phyloP scores from a whole-genome alignment of 2,797 vertebrate genomes.

The Trematomus bernacchii region DNA sequence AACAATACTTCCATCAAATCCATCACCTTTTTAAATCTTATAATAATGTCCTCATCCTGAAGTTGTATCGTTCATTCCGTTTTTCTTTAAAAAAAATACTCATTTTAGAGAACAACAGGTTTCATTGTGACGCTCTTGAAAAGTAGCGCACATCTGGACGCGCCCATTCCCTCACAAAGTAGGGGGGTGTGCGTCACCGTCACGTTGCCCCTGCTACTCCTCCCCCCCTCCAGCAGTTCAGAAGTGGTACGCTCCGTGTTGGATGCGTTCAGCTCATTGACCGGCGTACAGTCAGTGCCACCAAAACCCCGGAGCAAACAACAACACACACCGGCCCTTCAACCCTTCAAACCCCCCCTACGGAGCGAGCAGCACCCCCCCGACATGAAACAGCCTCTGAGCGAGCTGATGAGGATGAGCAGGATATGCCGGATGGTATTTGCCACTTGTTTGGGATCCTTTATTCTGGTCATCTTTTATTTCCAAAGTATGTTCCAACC shows the following conservation, averaged over 20 bases:
- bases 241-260: conserved; percentile 77
- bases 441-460: conserved; percentile 97
- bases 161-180: conserved; percentile 56
- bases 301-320: conserved; percentile 49
- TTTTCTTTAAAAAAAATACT: too few species aligned
- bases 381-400: conserved; percentile 94
- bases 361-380: conserved; percentile 44
- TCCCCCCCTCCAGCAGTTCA: conserved; percentile 34
- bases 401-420: conserved; percentile 97
- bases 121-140: not conserved
- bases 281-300: conserved; percentile 76
- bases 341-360: not conserved
- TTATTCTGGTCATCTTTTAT: conserved; percentile 99
- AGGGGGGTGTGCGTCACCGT: conserved; percentile 11
- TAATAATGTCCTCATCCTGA: too few species aligned
- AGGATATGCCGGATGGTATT: conserved; percentile 96
- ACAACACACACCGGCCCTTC: conserved; percentile 48
- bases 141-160: conserved; percentile 57
- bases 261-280: conserved; percentile 72
- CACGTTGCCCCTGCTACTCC: not conserved
- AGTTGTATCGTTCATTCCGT: too few species aligned
- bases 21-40: too few species aligned
- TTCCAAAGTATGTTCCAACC: conserved; percentile 99
- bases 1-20: too few species aligned
- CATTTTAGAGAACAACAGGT: not conserved